A percentile compares a stretch with the other conserved stretches of the same genome.
These are phyloP conservation scores for Cydia strobilella DNA, from an alignment of 1,140 invertebrate species.

Conservation along the genomic window DNA sequence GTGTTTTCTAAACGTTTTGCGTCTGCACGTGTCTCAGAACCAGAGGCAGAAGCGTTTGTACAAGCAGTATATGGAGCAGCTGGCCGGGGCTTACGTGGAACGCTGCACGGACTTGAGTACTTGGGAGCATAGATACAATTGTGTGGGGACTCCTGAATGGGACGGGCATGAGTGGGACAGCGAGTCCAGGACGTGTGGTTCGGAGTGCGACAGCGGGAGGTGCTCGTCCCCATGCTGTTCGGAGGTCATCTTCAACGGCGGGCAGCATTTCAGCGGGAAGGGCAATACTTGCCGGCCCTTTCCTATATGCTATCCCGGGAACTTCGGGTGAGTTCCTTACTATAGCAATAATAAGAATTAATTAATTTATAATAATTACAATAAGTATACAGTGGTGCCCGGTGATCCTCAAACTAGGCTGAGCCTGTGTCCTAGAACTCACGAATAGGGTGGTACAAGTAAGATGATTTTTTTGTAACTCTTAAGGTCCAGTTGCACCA, in stretches of 20 bases:
- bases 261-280: conserved; percentile 72
- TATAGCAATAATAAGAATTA: too few species aligned
- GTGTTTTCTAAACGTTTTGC: conserved; percentile 77
- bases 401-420: too few species aligned
- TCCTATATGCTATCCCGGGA: conserved; percentile 68
- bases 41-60: conserved; percentile 78
- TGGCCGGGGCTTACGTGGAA: conserved; percentile 71
- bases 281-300: conserved; percentile 55
- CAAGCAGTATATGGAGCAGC: conserved; percentile 76
- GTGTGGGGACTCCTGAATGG: conserved; percentile 59
- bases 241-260: conserved; percentile 77
- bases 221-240: conserved; percentile 76
- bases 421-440: too few species aligned
- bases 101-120: conserved; percentile 60
- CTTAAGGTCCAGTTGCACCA: too few species aligned
- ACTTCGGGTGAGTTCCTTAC: conserved; percentile 63
- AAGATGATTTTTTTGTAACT: too few species aligned
- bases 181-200: conserved; percentile 59
- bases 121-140: conserved; percentile 57
- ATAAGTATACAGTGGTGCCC: too few species aligned
- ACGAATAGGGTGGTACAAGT: too few species aligned
- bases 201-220: conserved; percentile 69
- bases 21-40: conserved; percentile 74
- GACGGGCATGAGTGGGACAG: conserved; percentile 55
- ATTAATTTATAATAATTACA: too few species aligned